A percentile compares a stretch with the other conserved stretches of the same genome.
phyloP scores from a whole-genome alignment of 1,140 invertebrate species.

The Sminthurides bifidus region DNA sequence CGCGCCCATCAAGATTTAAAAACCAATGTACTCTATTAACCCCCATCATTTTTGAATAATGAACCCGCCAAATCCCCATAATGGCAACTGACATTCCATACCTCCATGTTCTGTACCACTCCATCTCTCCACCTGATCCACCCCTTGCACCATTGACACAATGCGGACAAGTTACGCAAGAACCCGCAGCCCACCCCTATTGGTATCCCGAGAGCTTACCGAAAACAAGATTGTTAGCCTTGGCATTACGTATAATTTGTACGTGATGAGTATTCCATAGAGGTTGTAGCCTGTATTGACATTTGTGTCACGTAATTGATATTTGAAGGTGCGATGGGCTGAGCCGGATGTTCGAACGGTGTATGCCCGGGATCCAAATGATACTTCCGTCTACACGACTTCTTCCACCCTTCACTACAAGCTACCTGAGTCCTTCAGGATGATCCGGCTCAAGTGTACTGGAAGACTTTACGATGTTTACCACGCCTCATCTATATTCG shows the following conservation, averaged over 20 bases:
- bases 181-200: neutral
- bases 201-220: neutral
- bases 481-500: slow-evolving; percentile 6
- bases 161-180: too few relatives aligned
- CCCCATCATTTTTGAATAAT: too few relatives aligned
- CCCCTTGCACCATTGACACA: too few relatives aligned
- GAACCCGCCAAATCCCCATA: too few relatives aligned
- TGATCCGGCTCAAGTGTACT: slow-evolving; percentile 12
- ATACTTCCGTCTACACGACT: neutral
- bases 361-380: neutral
- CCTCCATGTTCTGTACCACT: too few relatives aligned
- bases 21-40: too few relatives aligned
- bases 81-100: too few relatives aligned
- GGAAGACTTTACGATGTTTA: slow-evolving; percentile 15
- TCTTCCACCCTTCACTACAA: slow-evolving; percentile 4
- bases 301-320: neutral
- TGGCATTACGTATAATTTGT: neutral
- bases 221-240: neutral
- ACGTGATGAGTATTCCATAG: neutral
- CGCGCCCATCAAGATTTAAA: too few relatives aligned
- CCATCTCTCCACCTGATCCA: too few relatives aligned
- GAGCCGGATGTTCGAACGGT: neutral
- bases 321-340: too few relatives aligned
- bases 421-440: slow-evolving; percentile 4
- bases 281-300: neutral